Evolutionary conservation across 2,888 invertebrate species (phyloP), one percentile per base, ranked within the genome.

Genomic region (Cyaniris semiargus): DNA sequence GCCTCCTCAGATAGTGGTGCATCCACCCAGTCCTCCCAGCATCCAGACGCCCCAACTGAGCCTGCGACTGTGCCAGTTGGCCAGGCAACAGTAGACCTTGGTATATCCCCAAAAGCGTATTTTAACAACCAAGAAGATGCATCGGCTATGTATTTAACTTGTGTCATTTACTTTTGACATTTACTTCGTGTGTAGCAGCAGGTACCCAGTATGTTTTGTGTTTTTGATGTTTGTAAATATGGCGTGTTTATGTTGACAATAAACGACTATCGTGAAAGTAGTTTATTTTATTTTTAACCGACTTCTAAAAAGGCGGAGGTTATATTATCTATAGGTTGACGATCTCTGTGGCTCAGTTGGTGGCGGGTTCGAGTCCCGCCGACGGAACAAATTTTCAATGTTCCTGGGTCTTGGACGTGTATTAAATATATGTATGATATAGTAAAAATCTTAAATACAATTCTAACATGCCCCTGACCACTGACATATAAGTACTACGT

Each of bases 21-120:
- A 86, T 23, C 87, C 85, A 2, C 88, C 89, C 1, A 78, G 83
- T 2, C 86, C 83, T 0, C 81, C 84, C 0, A 79, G 82, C 0
- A 79, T 91, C 0, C 89, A 89, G 58, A 83, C 86, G 0, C 88
- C 91, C 0, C 83, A 85, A 0, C 85, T 90, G 1, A 82, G 80
- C 3, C 83, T 89, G 3, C 79, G 79, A 6, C 80, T 82, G 0
- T 79, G 81, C 0, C 27, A 77, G 3, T 78, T 81, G 8, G 76
- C 27, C 10, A 66, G 70, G 78, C 76, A 38, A 70, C 79, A 10
- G n/a, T 78, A 10, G 4, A 71, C 27, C 38, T 38, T 18, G 74
- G 48, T 13, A 70, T 44, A 18, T 60, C 6, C 21, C 27, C 6
- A 15, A 27, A 5, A 66, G 6, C 21, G 60, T 66, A 4, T 27